phyloP scores from a whole-genome alignment of 2,797 vertebrate species.

The Chaunax sp. region DNA sequence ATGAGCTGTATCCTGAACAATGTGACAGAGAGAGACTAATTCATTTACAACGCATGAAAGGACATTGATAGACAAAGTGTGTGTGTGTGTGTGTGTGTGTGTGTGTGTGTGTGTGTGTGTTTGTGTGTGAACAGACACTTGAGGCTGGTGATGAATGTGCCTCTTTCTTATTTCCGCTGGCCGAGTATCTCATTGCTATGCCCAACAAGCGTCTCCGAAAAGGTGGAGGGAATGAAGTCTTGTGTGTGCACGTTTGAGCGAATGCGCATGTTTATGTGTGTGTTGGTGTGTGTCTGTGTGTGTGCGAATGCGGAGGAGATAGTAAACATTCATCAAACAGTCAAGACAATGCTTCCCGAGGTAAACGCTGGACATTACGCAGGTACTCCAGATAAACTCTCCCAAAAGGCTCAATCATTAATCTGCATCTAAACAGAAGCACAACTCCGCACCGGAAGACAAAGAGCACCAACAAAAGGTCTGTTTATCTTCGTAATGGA shows the following conservation, averaged over 20 bases:
- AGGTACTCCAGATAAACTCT: constrained; percentile 61
- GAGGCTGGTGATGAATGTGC: constrained; percentile 76
- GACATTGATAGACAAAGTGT: constrained; percentile 26
- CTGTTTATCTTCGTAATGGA: constrained; percentile 39
- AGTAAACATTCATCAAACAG: constrained; percentile 66
- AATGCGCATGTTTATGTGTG: constrained; percentile 27
- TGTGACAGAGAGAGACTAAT: constrained; percentile 56
- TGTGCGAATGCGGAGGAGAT: constrained; percentile 36
- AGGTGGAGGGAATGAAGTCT: constrained; percentile 62
- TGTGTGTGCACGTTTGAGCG: constrained; percentile 47
- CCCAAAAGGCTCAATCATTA: constrained; percentile 55
- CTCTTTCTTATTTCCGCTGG: constrained; percentile 60
- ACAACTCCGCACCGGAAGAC: constrained; percentile 30
- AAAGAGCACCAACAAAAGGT: constrained; percentile 26
- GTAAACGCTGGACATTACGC: constrained; percentile 64
- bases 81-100: constrained; percentile 17
- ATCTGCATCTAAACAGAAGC: constrained; percentile 57
- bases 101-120: constrained; percentile 26
- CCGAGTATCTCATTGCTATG: constrained; percentile 76
- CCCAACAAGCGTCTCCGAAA: constrained; percentile 53
- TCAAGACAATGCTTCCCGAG: constrained; percentile 34
- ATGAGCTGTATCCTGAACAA: constrained; percentile 67
- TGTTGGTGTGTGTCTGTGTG: constrained; percentile 17
- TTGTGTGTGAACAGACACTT: constrained; percentile 59
- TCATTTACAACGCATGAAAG: constrained; percentile 71